Evolutionary conservation across 2,797 vertebrate species (phyloP).

Genomic region (Lateolabrax maculatus): DNA sequence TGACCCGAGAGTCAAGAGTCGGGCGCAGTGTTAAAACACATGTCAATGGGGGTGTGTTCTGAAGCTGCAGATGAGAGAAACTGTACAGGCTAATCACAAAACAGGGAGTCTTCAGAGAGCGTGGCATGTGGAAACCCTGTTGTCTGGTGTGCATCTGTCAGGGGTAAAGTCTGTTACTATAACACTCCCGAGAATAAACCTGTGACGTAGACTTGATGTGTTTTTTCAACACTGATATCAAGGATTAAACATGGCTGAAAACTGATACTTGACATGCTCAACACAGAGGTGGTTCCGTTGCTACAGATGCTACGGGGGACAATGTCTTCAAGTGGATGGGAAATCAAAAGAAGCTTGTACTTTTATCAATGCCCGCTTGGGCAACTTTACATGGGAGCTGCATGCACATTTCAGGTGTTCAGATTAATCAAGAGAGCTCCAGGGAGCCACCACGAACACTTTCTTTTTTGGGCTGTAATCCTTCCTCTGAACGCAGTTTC

Average conservation of each 20-base stretch:
- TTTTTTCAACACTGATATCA: conserved; percentile 44
- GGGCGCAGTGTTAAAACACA: conserved; percentile 36
- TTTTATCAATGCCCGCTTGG: conserved; percentile 37
- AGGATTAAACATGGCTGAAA: conserved; percentile 55
- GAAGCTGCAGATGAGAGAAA: conserved; percentile 50
- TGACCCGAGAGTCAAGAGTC: conserved; percentile 67
- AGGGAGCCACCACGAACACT: too few species aligned
- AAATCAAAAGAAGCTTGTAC: conserved; percentile 48
- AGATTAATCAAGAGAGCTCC: too few species aligned
- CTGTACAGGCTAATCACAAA: conserved; percentile 26
- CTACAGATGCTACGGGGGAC: conserved; percentile 31
- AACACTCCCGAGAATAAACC: conserved; percentile 57
- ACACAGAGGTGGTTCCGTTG: conserved; percentile 24
- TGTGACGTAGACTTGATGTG: conserved; percentile 46
- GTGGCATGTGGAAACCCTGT: conserved; percentile 41
- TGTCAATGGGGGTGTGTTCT: conserved; percentile 46
- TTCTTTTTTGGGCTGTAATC: too few species aligned
- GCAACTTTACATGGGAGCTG: conserved; percentile 33
- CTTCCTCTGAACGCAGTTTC: too few species aligned
- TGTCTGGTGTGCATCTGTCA: conserved; percentile 67
- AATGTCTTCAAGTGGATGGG: conserved; percentile 36
- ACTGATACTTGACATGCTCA: conserved; percentile 14
- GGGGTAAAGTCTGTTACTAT: conserved; percentile 57
- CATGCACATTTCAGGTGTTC: conserved; percentile 42
- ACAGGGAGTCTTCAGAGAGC: conserved; percentile 62